Base-by-base conservation (phyloP, 2,113 vertebrate genomes). In the Vidua chalybeata region DNA sequence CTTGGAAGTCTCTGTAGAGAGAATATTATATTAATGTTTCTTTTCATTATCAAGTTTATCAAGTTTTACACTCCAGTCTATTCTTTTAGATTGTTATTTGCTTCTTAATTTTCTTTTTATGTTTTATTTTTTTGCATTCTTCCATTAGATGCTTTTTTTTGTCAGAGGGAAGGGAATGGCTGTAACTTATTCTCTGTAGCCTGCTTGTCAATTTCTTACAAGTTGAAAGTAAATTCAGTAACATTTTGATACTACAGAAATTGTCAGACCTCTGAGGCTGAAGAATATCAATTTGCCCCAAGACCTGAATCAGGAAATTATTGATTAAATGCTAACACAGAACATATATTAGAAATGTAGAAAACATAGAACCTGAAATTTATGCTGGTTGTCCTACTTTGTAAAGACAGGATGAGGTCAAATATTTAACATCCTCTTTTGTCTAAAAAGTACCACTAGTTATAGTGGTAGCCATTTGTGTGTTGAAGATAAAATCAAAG, bases 401-500 rank as follows among this genome's bases (percentile, higher is more conserved):
- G 10, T 49, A 84, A 77, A 71, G n/a, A 74, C 2, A 35, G 35
- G 35, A 35, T 35, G 20, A 56, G 8, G 55, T 63, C 11, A 67
- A 55, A 62, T 67, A 87, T 24, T 85, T 71, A 51, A 58, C 5
- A 63, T 28, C 18, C 3, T 8, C 8, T 74, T n/a, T 88, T 52
- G 21, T 75, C 15, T 15, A 14, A 73, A 48, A n/a, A n/a, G n/a
- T n/a, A n/a, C n/a, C n/a, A 89, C 18, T 31, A 9, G 6, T 54
- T 93, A 69, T 58, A 52, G 7, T 27, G 33, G 49, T 41, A 69
- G 23, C 5, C 46, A 13, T 89, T 91, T 74, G 7, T 39, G 26
- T 72, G 63, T 56, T 87, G 59, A 91, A 79, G 45, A 43, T 63
- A 83, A 94, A 91, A 52, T 77, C 54, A 67, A 24, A 15, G 74